Evolutionary conservation across 2,888 invertebrate species (phyloP).

Genomic region (Cephus rjabovi): DNA sequence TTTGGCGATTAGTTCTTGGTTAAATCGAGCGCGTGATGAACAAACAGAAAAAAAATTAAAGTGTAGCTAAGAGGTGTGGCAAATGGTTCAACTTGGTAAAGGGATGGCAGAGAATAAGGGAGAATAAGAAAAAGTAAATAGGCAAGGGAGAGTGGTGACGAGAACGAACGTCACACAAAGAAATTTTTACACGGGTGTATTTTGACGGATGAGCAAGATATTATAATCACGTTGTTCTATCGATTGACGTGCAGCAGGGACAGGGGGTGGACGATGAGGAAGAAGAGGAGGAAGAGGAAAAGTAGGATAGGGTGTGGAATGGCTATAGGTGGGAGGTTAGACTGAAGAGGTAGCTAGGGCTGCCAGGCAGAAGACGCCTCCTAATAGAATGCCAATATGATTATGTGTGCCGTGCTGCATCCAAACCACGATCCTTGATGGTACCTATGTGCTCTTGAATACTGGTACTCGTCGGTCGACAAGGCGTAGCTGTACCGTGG

Average conservation of each 20-base stretch:
- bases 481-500: background rate
- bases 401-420: conserved; percentile 56
- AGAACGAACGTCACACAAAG: too few species aligned
- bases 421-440: conserved; percentile 47
- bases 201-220: conserved; percentile 43
- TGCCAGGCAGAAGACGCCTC: conserved; percentile 44
- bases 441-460: conserved; percentile 13
- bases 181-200: conserved; percentile 17
- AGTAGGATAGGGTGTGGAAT: conserved; percentile 8
- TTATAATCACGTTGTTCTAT: conserved; percentile 53
- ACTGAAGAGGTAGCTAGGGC: conserved; percentile 24
- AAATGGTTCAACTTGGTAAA: background rate
- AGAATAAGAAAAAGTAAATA: background rate
- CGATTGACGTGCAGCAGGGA: conserved; percentile 41
- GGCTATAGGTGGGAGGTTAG: conserved; percentile 23
- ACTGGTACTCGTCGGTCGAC: conserved; percentile 14
- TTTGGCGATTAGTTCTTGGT: background rate
- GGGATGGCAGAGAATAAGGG: background rate
- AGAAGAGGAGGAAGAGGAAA: conserved; percentile 10
- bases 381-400: conserved; percentile 62
- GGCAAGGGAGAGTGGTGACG: background rate
- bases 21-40: background rate
- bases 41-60: background rate
- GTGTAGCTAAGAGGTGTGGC: background rate
- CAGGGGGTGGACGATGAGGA: conserved; percentile 15